A percentile compares a stretch with the other conserved stretches of the same genome.
Evolutionary conservation across 1,140 invertebrate species (phyloP).

Genomic region (Apis cerana): DNA sequence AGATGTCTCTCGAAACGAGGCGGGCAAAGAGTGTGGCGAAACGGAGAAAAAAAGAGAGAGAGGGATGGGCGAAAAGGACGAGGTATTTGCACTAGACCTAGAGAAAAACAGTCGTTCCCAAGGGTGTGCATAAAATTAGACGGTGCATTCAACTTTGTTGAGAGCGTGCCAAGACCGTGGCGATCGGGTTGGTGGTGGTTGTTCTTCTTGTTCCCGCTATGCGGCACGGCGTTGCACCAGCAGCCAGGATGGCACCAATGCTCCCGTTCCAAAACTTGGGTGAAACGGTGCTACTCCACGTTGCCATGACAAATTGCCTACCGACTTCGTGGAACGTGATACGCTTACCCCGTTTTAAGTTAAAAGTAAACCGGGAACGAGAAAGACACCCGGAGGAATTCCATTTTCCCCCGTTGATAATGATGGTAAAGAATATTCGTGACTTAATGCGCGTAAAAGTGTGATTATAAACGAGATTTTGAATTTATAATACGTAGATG

Average conservation of each 20-base stretch:
- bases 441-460: no score
- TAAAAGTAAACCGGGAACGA: neutral
- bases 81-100: slow-evolving; percentile 70
- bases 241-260: slow-evolving; percentile 65
- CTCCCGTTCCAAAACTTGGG: slow-evolving; percentile 63
- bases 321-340: slow-evolving; percentile 41
- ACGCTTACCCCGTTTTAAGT: slow-evolving; percentile 25
- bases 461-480: no score
- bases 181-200: neutral
- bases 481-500: no score
- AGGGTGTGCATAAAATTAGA: slow-evolving; percentile 69
- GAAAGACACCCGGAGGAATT: no score
- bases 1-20: neutral
- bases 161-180: slow-evolving; percentile 62
- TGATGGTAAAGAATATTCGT: neutral
- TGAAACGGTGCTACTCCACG: slow-evolving; percentile 40
- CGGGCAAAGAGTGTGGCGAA: neutral
- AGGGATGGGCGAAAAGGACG: slow-evolving; percentile 13
- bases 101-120: slow-evolving; percentile 59
- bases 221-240: slow-evolving; percentile 54
- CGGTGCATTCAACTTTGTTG: slow-evolving; percentile 70
- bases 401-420: neutral
- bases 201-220: slow-evolving; percentile 51
- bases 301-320: slow-evolving; percentile 55
- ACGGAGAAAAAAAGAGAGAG: neutral